A percentile compares a stretch with the other conserved stretches of the same genome.
Conservation (phyloP, 2,113 vertebrate species). For the Macquaria ambigua region DNA sequence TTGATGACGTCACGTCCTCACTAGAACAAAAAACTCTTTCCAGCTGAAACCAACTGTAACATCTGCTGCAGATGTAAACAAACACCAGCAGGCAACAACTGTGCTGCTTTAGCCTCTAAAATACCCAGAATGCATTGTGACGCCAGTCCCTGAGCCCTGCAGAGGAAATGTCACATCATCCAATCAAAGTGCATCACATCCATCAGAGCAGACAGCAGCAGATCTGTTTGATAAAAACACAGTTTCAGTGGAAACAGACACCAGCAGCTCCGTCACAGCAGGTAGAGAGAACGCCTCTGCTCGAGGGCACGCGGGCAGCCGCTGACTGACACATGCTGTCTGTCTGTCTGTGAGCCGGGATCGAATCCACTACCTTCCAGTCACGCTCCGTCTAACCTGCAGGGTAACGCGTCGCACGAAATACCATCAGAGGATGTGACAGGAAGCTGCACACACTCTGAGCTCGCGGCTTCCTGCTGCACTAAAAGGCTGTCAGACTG, state of each 20-base stretch:
- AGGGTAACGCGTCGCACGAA: background rate
- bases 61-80: slow-evolving; percentile 28
- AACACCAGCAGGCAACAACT: background rate
- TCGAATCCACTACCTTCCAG: slow-evolving; percentile 1
- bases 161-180: slow-evolving; percentile 19
- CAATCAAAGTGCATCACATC: slow-evolving; percentile 15
- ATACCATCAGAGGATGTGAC: slow-evolving; percentile 37
- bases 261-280: background rate
- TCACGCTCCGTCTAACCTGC: slow-evolving; percentile 17
- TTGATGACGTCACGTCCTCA: background rate
- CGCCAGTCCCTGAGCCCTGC: background rate
- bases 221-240: background rate
- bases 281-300: background rate
- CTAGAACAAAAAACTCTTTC: background rate
- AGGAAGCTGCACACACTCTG: background rate
- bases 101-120: background rate
- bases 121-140: slow-evolving; percentile 30
- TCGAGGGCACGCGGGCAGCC: background rate
- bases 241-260: slow-evolving; percentile 9
- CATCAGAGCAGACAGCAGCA: slow-evolving; percentile 8
- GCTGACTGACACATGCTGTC: slow-evolving; percentile 9
- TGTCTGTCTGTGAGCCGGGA: background rate
- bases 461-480: slow-evolving; percentile 50
- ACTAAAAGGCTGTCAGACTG: slow-evolving; percentile 60
- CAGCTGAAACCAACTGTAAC: background rate